phyloP scores from a whole-genome alignment of 2,113 vertebrate genomes.

The Syngnathus scovelli region DNA sequence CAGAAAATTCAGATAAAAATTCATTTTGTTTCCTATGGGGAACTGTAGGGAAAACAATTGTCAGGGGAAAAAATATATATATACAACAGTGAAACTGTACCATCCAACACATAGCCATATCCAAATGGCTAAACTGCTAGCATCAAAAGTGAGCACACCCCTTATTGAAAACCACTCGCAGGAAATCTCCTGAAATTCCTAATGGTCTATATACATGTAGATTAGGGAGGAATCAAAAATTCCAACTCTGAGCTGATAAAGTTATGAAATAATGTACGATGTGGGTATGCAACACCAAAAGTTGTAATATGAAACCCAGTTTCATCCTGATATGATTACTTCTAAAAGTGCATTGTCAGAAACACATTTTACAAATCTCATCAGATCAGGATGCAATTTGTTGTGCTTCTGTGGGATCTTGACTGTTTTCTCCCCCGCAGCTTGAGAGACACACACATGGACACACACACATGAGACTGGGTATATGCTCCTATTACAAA shows the following conservation, averaged over 20 bases:
- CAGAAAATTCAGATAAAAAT: too few species aligned
- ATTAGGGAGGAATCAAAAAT: too few species aligned
- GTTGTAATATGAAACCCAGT: not conserved
- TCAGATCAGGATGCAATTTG: not conserved
- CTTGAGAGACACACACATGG: not conserved
- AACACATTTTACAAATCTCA: not conserved
- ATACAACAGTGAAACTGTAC: too few species aligned
- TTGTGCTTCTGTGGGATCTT: not conserved
- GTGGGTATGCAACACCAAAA: not conserved
- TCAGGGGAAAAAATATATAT: too few species aligned
- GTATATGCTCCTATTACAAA: too few species aligned
- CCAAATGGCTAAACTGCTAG: not conserved
- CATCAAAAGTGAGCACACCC: not conserved
- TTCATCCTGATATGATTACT: not conserved
- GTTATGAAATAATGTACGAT: not conserved
- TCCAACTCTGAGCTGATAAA: not conserved
- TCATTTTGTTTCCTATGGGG: too few species aligned
- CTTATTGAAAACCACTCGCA: not conserved
- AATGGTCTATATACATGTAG: too few species aligned
- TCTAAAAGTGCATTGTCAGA: not conserved
- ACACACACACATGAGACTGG: not conserved
- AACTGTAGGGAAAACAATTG: too few species aligned
- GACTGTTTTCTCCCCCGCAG: not conserved
- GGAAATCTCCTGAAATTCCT: too few species aligned
- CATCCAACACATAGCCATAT: not conserved